phyloP scores from a whole-genome alignment of 2,888 invertebrate genomes.

The Andrena dorsata region DNA sequence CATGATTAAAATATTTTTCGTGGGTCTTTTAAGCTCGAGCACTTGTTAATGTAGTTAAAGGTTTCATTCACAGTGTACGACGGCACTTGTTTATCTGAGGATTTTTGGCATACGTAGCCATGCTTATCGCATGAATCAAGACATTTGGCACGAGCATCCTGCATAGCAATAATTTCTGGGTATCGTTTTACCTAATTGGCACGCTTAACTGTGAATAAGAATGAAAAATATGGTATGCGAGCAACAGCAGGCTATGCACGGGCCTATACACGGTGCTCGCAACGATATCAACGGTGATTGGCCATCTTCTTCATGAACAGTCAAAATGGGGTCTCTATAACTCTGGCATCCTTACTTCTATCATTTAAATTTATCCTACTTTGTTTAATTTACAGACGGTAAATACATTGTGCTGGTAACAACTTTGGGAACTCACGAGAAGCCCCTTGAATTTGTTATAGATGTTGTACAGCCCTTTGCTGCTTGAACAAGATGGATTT shows the following conservation, averaged over 20 bases:
- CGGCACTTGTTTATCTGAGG: not conserved
- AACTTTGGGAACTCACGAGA: not conserved
- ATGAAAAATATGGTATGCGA: not conserved
- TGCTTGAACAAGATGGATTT: slow-evolving; percentile 32
- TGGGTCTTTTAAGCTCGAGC: not conserved
- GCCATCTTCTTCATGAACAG: no score
- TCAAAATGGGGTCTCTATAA: no score
- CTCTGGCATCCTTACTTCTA: no score
- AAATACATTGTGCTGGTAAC: not conserved
- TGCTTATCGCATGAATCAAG: slow-evolving; percentile 13
- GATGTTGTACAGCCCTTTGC: not conserved
- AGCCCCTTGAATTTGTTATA: not conserved
- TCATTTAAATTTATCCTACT: no score
- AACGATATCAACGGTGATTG: no score
- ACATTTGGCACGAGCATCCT: slow-evolving; percentile 8
- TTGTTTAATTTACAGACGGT: no score
- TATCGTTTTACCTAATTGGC: not conserved
- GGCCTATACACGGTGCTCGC: no score
- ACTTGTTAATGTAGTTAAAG: no score
- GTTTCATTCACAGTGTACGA: not conserved
- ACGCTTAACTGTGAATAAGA: no score
- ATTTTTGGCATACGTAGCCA: slow-evolving; percentile 1
- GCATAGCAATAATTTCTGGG: not conserved
- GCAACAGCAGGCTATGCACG: no score
- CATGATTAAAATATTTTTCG: not conserved